Evolutionary conservation across 2,113 vertebrate genomes (phyloP).

Genomic region (Peromyscus leucopus): DNA sequence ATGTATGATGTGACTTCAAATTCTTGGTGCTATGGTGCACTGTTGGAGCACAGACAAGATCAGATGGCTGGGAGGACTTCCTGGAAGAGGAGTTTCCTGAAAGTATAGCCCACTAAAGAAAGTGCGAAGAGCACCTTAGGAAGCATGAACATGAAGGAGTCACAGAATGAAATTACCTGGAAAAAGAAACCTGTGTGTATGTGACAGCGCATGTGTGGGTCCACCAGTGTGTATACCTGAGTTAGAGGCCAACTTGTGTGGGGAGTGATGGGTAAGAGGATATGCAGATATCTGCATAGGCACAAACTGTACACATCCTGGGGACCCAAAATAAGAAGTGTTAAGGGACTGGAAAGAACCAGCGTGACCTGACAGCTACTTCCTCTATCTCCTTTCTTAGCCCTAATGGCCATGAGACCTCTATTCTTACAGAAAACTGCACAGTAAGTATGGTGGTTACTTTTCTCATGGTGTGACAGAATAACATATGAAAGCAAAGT

Average conservation of each 20-base stretch:
- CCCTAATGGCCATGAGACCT: accelerated
- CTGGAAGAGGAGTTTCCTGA: background rate
- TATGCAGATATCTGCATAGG: background rate
- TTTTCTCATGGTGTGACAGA: background rate
- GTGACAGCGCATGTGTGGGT: too few species aligned
- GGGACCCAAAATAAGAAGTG: background rate
- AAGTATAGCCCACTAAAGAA: background rate
- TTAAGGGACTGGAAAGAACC: background rate
- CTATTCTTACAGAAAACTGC: accelerated
- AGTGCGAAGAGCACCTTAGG: accelerated
- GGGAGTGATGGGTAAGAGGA: accelerated
- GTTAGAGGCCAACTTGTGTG: background rate
- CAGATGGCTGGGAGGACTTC: background rate
- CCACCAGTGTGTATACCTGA: accelerated
- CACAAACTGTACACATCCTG: background rate
- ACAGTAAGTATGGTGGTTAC: background rate
- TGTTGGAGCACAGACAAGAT: background rate
- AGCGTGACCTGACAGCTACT: background rate
- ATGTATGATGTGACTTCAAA: accelerated
- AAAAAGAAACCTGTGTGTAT: background rate
- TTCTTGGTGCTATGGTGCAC: accelerated
- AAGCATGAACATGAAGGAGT: accelerated
- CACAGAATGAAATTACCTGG: too few species aligned
- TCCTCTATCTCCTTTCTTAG: background rate
- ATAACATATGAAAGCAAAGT: background rate